Evolutionary conservation across 1,140 invertebrate species (phyloP), one percentile per base, ranked within the genome.

Genomic region (Eumaeus atala): DNA sequence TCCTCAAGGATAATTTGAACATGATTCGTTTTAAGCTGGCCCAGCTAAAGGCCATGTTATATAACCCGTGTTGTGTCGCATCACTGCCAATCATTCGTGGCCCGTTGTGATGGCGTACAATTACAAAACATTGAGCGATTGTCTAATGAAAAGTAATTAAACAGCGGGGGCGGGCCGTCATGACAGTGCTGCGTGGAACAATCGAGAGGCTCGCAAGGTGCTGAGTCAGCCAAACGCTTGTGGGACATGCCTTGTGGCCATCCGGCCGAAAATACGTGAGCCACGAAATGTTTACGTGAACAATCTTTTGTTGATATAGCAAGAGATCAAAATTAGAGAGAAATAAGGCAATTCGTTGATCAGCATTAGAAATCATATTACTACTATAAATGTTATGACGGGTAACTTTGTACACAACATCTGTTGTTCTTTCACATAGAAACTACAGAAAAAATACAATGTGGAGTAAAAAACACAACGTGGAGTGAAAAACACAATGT

Each of bases 101-200:
- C 40, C 40, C 40, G 17, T 42, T 42, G n/a, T 14, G 12, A 4
- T 28, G n/a, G 48, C 12, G 48, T 47, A n/a, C n/a, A n/a, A 51
- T 34, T 48, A 44, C 21, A 63, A 57, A 59, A 56, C 51, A 53
- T 36, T 47, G 58, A 52, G 48, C 57, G 78, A 86, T 84, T 84
- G 80, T 84, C 72, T 86, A 83, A 86, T 84, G 77, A 86, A 85
- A 86, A 86, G 78, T 86, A 86, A 86, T 86, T 86, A 86, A 84
- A 75, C 69, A 64, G 60, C 59, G 62, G 69, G 58, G 62, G 64
- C 38, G 56, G 63, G 60, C 60, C 77, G n/a, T n/a, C n/a, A n/a
- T n/a, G n/a, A 86, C 83, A 83, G 81, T 77, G 83, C 71, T 62
- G 73, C 70, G 73, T 67, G 67, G 77, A 85, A 85, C 80, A 84